These are phyloP conservation scores for Nematostella vectensis DNA, from an alignment of 92 coral and sea anemone species.

Conservation along the genomic window DNA sequence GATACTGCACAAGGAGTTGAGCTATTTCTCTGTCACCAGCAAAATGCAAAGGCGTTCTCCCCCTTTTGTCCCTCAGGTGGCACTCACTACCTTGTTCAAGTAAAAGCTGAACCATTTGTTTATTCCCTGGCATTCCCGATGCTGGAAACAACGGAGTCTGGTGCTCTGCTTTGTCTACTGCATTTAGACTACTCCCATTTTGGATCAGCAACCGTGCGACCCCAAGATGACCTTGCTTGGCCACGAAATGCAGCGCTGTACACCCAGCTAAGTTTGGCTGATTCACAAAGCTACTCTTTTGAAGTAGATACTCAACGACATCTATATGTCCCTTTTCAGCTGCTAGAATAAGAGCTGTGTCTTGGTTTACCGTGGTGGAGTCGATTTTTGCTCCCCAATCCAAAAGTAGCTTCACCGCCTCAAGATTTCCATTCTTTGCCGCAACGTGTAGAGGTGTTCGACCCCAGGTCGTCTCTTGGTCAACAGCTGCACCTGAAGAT, in stretches of 20 bases:
- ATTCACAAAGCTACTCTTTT: conserved; percentile 30
- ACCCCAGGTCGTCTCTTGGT: conserved; percentile 56
- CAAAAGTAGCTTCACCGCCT: conserved; percentile 20
- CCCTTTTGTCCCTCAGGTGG: conserved; percentile 30
- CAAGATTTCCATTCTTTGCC: conserved; percentile 32
- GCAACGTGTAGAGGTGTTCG: conserved; percentile 57
- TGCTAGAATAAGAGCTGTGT: conserved; percentile 51
- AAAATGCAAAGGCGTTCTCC: conserved; percentile 49
- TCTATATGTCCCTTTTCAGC: conserved; percentile 47
- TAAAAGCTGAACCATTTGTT: conserved; percentile 31
- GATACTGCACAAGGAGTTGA: conserved; percentile 28
- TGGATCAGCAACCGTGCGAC: conserved; percentile 29
- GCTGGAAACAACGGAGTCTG: conserved; percentile 48
- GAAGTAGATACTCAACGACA: conserved; percentile 34
- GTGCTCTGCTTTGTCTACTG: conserved; percentile 29
- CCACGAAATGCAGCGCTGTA: conserved; percentile 51
- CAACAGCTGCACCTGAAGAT: conserved; percentile 33
- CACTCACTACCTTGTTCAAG: conserved; percentile 32
- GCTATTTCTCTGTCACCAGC: conserved; percentile 39
- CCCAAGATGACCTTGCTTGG: conserved; percentile 41
- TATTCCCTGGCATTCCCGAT: conserved; percentile 36
- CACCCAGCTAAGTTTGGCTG: conserved; percentile 38
- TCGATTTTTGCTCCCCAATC: conserved; percentile 42
- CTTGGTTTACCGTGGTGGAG: conserved; percentile 40
- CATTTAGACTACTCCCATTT: conserved; percentile 36